Percentiles rank a stretch among this genome's conserved stretches.
Evolutionary conservation across 2,113 vertebrate genomes (phyloP).

Genomic region (Miniopterus natalensis): DNA sequence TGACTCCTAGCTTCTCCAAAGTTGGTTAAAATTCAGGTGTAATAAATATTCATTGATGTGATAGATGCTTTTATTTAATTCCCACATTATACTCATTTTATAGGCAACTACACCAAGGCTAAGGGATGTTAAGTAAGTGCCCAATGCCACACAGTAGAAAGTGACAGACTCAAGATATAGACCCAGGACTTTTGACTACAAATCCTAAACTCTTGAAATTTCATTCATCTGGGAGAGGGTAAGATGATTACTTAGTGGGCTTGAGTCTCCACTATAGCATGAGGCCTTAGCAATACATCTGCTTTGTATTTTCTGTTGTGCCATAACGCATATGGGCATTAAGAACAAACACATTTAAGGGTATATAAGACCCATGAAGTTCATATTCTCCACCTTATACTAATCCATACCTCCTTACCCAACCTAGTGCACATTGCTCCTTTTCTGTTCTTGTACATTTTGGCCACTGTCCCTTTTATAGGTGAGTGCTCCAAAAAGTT

Average conservation of each 20-base stretch:
- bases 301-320: not conserved
- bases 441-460: not conserved
- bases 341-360: not conserved
- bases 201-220: not conserved
- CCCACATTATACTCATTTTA: not conserved
- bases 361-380: not conserved
- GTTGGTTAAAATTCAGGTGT: conserved; percentile 41
- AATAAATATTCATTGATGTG: not conserved
- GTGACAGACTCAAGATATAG: not conserved
- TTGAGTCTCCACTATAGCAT: not conserved
- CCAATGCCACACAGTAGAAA: not conserved
- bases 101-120: not conserved
- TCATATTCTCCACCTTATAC: not conserved
- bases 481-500: not conserved
- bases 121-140: not conserved
- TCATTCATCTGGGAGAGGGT: not conserved
- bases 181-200: not conserved
- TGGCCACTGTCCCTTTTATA: not conserved
- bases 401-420: not conserved
- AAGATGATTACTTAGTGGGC: not conserved
- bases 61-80: conserved; percentile 37
- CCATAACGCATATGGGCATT: not conserved
- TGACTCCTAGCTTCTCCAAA: conserved; percentile 15
- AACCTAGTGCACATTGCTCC: not conserved
- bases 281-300: not conserved